Percentiles rank a stretch among this genome's conserved stretches.
Conservation (phyloP, 2,113 vertebrate genomes). For the Glaucidium brasilianum region DNA sequence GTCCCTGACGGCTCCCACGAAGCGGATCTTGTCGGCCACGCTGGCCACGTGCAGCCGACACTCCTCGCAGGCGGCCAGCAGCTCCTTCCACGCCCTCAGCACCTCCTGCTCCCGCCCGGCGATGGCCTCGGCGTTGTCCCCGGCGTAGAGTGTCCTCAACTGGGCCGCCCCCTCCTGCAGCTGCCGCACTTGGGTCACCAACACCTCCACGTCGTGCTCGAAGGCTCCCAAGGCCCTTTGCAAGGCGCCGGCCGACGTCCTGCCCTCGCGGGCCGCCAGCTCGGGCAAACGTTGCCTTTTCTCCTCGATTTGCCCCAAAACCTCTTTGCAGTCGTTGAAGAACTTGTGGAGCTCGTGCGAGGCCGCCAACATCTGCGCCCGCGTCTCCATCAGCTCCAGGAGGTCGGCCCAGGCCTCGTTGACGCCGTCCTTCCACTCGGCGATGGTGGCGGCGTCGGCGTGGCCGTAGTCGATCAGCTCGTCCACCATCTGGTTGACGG, state of each 20-base stretch:
- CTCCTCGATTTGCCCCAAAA: conserved; percentile 88
- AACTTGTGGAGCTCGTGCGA: conserved; percentile 94
- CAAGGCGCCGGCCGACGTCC: conserved; percentile 80
- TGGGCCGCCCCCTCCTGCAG: conserved; percentile 93
- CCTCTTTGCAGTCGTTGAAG: conserved; percentile 90
- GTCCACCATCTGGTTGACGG: conserved; percentile 95
- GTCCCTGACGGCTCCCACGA: conserved; percentile 84
- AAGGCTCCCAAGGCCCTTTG: conserved; percentile 88
- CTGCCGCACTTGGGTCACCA: conserved; percentile 88
- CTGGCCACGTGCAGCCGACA: conserved; percentile 90
- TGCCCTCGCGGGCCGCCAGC: conserved; percentile 76
- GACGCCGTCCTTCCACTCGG: conserved; percentile 95
- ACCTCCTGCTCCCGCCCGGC: conserved; percentile 88
- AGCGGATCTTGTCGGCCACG: conserved; percentile 88
- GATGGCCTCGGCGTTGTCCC: conserved; percentile 91
- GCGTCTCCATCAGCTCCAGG: conserved; percentile 93
- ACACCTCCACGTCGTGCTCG: conserved; percentile 90
- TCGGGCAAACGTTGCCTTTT: conserved; percentile 86
- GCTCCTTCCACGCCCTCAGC: conserved; percentile 89
- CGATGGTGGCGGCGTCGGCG: conserved; percentile 88
- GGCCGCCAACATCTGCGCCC: conserved; percentile 89
- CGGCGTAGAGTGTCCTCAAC: conserved; percentile 91
- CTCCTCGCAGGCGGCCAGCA: conserved; percentile 88
- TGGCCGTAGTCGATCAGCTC: conserved; percentile 96
- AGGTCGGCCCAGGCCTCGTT: conserved; percentile 96